Evolutionary conservation across 1,140 invertebrate genomes (phyloP).

Genomic region (Drosophila nigromelanica): DNA sequence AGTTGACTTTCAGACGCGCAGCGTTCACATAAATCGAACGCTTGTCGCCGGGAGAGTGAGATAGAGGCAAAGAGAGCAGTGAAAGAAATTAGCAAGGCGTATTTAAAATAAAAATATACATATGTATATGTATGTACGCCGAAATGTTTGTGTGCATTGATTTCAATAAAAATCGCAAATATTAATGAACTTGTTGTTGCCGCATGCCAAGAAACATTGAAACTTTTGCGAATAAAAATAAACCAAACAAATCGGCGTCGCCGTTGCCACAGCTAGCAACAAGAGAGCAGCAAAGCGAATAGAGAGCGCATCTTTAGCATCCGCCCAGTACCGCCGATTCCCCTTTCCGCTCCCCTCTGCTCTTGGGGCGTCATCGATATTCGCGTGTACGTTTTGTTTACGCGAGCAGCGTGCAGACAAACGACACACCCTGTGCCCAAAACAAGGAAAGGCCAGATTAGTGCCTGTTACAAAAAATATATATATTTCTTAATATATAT

Average conservation of each 20-base stretch:
- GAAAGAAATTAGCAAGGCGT: slow-evolving; percentile 43
- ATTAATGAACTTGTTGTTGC: slow-evolving; percentile 62
- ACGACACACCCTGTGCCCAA: slow-evolving; percentile 32
- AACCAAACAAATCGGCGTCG: slow-evolving; percentile 71
- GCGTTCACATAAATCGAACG: slow-evolving; percentile 15
- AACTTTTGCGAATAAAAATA: slow-evolving; percentile 62
- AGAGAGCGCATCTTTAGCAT: slow-evolving; percentile 34
- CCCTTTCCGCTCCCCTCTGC: neutral
- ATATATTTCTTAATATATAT: too few species aligned
- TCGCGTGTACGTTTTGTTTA: slow-evolving; percentile 35
- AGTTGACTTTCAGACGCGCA: neutral
- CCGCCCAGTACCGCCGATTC: slow-evolving; percentile 9
- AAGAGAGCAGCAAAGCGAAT: slow-evolving; percentile 44
- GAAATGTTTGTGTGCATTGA: slow-evolving; percentile 32
- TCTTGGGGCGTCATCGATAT: slow-evolving; percentile 42
- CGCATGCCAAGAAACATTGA: slow-evolving; percentile 51
- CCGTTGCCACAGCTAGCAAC: slow-evolving; percentile 58
- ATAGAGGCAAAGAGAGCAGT: slow-evolving; percentile 25
- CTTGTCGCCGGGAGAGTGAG: slow-evolving; percentile 33
- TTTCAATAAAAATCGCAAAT: slow-evolving; percentile 63
- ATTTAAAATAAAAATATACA: slow-evolving; percentile 33
- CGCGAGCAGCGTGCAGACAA: slow-evolving; percentile 19
- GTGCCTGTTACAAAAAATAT: neutral
- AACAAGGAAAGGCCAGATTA: slow-evolving; percentile 22
- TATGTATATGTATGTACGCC: slow-evolving; percentile 2